Evolutionary conservation across 1,140 invertebrate genomes (phyloP), one percentile per base, ranked within the genome.

Genomic region (Anoplophora glabripennis): DNA sequence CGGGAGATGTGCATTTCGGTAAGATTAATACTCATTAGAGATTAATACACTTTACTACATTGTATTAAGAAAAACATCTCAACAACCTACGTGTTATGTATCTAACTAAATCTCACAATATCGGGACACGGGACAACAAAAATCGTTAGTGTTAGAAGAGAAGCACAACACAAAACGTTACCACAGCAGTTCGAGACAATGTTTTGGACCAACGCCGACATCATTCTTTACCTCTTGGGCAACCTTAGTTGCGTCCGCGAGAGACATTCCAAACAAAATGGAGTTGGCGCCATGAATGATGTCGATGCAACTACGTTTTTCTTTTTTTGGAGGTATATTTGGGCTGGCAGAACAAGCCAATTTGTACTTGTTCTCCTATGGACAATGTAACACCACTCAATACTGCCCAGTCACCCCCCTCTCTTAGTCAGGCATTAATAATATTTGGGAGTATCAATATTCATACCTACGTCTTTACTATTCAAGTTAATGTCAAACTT

Each of bases 201-300:
- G 21, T 28, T 28, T 3, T 41, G 38, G 15, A 15, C 15, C 15
- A 41, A 12, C 38, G 38, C 2, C 15, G 38, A n/a, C 38, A 15
- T 11, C 9, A 15, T 17, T 7, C 33, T 49, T 35, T 62, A 66
- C 64, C 64, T 66, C 64, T 61, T 66, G 64, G 18, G 64, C 64
- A n/a, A 66, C 53, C 17, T 54, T 59, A 34, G 64, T 54, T 14
- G 60, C 64, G 42, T 66, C 64, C 17, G 61, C 64, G 42, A 66
- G 45, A 21, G 64, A 66, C 64, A 66, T 66, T 34, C 64, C 64
- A 37, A 66, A 66, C 46, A 66, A 59, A 36, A 66, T 66, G 53
- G 60, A 60, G 40, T 63, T 62, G 12, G 64, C 58, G 33, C 60
- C 55, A 7, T 49, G 56, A 33, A 66, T 63, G 35, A 66, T 66